A percentile compares a stretch with the other conserved stretches of the same genome.
phyloP scores from a whole-genome alignment of 2,113 vertebrate genomes.

The Eurystomus gularis region DNA sequence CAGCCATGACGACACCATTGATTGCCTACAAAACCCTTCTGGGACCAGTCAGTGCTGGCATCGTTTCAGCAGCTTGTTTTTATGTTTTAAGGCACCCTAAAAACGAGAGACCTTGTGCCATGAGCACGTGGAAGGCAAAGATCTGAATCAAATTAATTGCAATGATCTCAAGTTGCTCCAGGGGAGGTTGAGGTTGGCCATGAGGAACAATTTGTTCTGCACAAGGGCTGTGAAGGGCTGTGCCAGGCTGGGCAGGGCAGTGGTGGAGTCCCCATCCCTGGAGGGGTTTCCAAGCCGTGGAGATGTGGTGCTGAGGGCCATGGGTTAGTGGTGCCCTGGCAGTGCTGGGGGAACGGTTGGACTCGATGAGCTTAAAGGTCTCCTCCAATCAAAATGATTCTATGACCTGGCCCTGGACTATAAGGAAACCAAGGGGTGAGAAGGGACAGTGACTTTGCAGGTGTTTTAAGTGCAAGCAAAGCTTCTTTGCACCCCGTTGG shows the following conservation, averaged over 20 bases:
- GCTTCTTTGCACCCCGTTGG: rapidly evolving
- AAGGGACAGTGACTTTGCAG: background rate
- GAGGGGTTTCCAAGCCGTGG: background rate
- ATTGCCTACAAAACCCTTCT: too few species aligned
- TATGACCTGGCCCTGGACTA: background rate
- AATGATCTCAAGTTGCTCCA: background rate
- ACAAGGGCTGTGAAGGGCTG: background rate
- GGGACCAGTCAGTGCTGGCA: background rate
- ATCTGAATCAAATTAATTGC: background rate
- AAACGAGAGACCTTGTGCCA: background rate
- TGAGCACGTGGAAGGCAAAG: background rate
- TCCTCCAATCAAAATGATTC: background rate
- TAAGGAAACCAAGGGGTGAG: rapidly evolving
- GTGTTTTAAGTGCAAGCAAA: background rate
- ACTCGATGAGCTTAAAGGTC: background rate
- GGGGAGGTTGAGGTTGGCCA: background rate
- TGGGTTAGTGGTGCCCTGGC: background rate
- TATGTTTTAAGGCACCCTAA: background rate
- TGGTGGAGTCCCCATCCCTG: background rate
- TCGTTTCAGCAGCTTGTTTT: background rate
- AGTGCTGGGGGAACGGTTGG: too few species aligned
- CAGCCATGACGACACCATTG: too few species aligned
- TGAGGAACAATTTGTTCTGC: too few species aligned
- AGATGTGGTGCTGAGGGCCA: background rate
- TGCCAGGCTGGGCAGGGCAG: background rate